Base-by-base conservation (phyloP, 1,140 invertebrate species). In the Bombus ignitus region DNA sequence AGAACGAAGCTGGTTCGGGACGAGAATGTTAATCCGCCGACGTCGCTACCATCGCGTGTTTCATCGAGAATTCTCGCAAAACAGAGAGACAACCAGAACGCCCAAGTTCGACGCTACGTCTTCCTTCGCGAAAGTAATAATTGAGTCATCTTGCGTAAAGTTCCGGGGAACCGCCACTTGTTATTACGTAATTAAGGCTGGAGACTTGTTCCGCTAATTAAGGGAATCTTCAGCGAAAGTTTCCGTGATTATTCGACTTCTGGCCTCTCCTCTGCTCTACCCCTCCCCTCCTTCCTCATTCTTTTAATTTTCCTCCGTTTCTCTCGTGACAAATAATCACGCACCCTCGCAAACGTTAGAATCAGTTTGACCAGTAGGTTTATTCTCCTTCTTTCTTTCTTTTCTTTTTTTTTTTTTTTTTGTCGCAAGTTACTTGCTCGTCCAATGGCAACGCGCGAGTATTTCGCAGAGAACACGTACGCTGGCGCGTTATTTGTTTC, bases 401-500 rank as follows among this genome's bases (percentile, higher is more conserved):
- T 4, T 28, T 3, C 3, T 3, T 3, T 10, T 1, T 10, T 12
- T 4, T 28, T n/a, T 2, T 3, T 5, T 62, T 3, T 2, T 12
- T 57, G 35, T 22, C 32, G 15, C n/a, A 47, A 57, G 25, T 57
- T 80, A 25, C 25, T 37, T 25, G 80, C 22, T 47, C 13, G 71
- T 37, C n/a, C 73, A 25, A 1, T 47, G 25, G 78, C 13, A 32
- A 39, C 25, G 5, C 47, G 39, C 59, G 10, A n/a, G 28, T 1
- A 28, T 1, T 18, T 25, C 32, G 12, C 18, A 10, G 62, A 10
- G 4, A 3, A 62, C 66, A 47, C 47, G 35, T 39, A 42, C 62
- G 18, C 70, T 22, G 12, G 32, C 1, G 18, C 44, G 66, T 85
- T 47, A 85, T 87, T 84, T 89, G 84, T 82, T 83, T 53, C 25